Base-by-base conservation (phyloP, 1,140 invertebrate genomes). In the Trachymyrmex septentrionalis region DNA sequence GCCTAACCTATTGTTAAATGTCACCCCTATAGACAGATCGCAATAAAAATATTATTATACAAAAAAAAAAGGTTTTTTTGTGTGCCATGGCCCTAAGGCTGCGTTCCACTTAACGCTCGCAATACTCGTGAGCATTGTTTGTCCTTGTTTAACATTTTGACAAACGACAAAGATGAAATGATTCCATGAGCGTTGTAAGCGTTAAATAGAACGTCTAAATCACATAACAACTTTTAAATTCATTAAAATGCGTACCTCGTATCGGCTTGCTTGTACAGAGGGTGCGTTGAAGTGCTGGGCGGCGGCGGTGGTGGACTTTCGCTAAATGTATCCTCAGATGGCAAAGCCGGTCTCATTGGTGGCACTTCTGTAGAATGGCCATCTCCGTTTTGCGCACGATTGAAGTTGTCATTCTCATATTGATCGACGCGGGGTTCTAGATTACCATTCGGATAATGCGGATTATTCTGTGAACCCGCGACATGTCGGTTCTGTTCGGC, bases 211-310 rank as follows among this genome's bases (percentile, higher is more conserved):
- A 34, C 0, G 30, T 0, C 30, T 38, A 63, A 72, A 27, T 63
- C 50, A 61, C 14, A 34, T 44, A 14, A 50, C 0, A 0, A 64
- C 4, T 50, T 63, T 12, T 24, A 14, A n/a, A 57, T n/a, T 1
- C 4, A 1, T 55, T 34, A 57, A 64, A 0, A 48, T 12, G 81
- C 67, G 61, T 78, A 95, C 93, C 94, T 94, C 0, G 94, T 92
- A 87, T 95, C 95, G 6, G 93, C 44, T 64, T 93, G 94, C 72
- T 95, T 95, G 89, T 96, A 97, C 10, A 97, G 94, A 0, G 97
- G 97, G 95, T 98, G 97, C 1, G 97, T 98, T 0, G 96, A 95
- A 1, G 96, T 96, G 12, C 97, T 97, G 0, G 97, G 96, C 2
- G 97, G 97, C 10, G 97, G 96, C 21, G 97, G 97, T 0, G 97